Conservation (phyloP, 1,140 invertebrate genomes). For the Cephus cinctus region DNA sequence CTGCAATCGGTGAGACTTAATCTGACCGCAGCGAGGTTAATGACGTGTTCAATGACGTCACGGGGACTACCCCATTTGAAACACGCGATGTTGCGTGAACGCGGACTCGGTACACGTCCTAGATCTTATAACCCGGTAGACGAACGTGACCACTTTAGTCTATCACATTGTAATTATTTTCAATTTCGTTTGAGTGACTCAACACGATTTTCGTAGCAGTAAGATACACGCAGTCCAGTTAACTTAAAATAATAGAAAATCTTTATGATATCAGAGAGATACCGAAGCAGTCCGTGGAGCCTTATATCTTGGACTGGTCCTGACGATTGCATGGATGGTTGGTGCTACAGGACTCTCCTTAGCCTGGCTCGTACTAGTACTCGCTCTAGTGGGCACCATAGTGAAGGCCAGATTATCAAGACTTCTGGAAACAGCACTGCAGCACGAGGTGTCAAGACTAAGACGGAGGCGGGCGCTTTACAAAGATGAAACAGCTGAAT, state of each 20-base stretch:
- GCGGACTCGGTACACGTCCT: conserved; percentile 16
- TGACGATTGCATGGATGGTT: conserved; percentile 42
- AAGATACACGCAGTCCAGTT: not conserved
- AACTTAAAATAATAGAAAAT: not conserved
- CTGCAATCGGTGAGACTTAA: not conserved
- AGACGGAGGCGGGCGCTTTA: conserved; percentile 53
- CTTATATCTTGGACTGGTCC: conserved; percentile 31
- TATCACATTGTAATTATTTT: conserved; percentile 8
- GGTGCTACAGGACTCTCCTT: conserved; percentile 41
- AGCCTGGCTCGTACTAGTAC: conserved; percentile 45
- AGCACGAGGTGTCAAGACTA: conserved; percentile 46
- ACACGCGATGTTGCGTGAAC: conserved; percentile 33
- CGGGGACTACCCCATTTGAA: conserved; percentile 3
- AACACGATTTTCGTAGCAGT: no score
- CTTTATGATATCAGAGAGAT: conserved; percentile 29
- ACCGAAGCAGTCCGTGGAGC: conserved; percentile 34
- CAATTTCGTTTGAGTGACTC: no score
- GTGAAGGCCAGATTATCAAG: conserved; percentile 37
- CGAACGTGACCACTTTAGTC: not conserved
- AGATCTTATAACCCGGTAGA: conserved; percentile 21
- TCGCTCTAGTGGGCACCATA: conserved; percentile 38
- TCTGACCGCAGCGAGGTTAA: conserved; percentile 19
- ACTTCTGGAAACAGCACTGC: conserved; percentile 37
- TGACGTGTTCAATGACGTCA: conserved; percentile 27
- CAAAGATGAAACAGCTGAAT: conserved; percentile 58